These are phyloP conservation scores for Kuschelorhynchus macadamiae DNA, from an alignment of 2,888 invertebrate species.

Conservation along the genomic window DNA sequence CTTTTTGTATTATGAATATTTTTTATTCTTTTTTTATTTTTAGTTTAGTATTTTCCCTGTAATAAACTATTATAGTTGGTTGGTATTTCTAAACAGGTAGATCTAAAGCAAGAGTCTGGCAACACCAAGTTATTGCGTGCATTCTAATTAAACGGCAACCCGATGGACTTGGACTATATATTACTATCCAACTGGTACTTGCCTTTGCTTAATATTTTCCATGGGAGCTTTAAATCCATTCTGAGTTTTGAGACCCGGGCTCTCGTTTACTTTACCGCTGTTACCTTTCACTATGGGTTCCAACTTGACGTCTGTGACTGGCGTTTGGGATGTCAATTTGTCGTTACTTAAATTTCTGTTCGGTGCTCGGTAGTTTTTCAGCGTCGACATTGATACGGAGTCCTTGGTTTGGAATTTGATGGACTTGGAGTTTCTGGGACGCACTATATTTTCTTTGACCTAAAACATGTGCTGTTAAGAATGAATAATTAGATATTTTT, in stretches of 20 bases:
- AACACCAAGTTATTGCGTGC: no score
- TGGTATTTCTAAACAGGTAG: no score
- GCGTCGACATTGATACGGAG: slow-evolving; percentile 53
- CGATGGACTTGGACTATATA: no score
- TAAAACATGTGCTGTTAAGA: slow-evolving; percentile 21
- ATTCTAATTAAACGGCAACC: no score
- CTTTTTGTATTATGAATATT: no score
- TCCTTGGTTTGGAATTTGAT: slow-evolving; percentile 52
- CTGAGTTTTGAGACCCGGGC: slow-evolving; percentile 61
- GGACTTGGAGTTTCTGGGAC: slow-evolving; percentile 54
- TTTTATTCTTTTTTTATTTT: no score
- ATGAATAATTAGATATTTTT: no score
- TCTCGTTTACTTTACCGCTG: slow-evolving; percentile 14
- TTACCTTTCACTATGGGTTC: slow-evolving; percentile 54
- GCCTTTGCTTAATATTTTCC: slow-evolving; percentile 72
- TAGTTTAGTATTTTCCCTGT: no score
- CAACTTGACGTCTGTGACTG: slow-evolving; percentile 65
- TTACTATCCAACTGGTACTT: no score
- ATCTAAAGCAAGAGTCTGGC: no score
- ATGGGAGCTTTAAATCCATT: slow-evolving; percentile 70
- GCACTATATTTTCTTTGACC: slow-evolving; percentile 55
- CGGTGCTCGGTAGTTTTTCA: slow-evolving; percentile 40
- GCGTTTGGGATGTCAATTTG: slow-evolving; percentile 56
- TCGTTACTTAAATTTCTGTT: slow-evolving; percentile 42
- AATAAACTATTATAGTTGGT: no score